These are phyloP conservation scores for Synchiropus splendidus DNA, from an alignment of 2,113 vertebrate species.

Conservation along the genomic window DNA sequence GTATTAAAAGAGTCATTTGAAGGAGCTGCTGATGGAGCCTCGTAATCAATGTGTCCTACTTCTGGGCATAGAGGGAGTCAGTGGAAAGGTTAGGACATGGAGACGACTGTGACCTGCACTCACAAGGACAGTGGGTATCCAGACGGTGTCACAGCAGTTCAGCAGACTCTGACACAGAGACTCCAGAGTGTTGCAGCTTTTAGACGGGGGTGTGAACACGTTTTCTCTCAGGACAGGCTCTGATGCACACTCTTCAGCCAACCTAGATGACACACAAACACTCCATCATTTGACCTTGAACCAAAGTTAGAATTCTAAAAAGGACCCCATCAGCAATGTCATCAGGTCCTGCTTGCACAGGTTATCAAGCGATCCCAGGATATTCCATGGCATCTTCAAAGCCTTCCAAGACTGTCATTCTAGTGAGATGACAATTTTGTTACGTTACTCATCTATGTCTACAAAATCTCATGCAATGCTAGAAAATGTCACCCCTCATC, in stretches of 20 bases:
- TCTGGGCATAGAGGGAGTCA: slow-evolving; percentile 9
- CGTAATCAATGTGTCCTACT: slow-evolving; percentile 13
- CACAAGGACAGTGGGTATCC: slow-evolving; percentile 83
- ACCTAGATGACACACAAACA: slow-evolving; percentile 56
- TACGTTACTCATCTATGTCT: too few species aligned
- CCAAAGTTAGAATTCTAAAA: too few species aligned
- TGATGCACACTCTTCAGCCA: slow-evolving; percentile 76
- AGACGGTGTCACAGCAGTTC: slow-evolving; percentile 76
- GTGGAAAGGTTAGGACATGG: background rate
- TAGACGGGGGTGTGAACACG: slow-evolving; percentile 76
- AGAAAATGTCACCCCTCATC: too few species aligned
- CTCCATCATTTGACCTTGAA: background rate
- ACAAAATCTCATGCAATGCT: too few species aligned
- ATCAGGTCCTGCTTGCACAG: too few species aligned
- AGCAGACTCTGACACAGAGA: slow-evolving; percentile 80
- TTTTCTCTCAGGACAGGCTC: slow-evolving; percentile 78
- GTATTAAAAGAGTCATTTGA: slow-evolving; percentile 10
- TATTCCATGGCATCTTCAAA: too few species aligned
- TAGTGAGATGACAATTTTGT: too few species aligned
- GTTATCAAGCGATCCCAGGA: too few species aligned
- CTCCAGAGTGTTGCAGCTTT: slow-evolving; percentile 67
- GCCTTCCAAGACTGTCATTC: too few species aligned
- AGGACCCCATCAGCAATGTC: too few species aligned
- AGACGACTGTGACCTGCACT: slow-evolving; percentile 26
- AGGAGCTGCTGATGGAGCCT: too few species aligned